Conservation (phyloP, 2,888 invertebrate genomes). For the Saturnia japonica region DNA sequence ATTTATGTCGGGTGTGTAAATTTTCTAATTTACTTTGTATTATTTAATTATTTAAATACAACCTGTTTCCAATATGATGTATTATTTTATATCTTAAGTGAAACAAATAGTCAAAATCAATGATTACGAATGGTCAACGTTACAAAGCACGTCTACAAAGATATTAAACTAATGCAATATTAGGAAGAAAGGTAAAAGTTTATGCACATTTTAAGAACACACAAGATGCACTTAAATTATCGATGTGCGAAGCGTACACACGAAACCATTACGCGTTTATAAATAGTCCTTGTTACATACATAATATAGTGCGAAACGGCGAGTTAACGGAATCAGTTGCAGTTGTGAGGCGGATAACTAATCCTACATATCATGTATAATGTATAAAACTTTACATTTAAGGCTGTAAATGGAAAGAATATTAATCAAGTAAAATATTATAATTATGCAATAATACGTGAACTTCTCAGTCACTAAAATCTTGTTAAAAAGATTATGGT, state of each 20-base stretch:
- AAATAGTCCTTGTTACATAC: conserved; percentile 35
- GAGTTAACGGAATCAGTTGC: not conserved
- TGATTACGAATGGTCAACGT: not conserved
- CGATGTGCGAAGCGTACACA: conserved; percentile 37
- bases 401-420: not conserved
- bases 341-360: not conserved
- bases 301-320: conserved; percentile 7
- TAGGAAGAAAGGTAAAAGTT: not conserved
- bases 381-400: not conserved
- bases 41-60: not conserved
- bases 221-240: conserved; percentile 37
- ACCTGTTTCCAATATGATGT: not conserved
- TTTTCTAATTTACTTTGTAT: too few species aligned
- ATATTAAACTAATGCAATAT: not conserved
- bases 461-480: not conserved
- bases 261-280: conserved; percentile 51
- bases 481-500: not conserved
- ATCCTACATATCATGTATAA: not conserved
- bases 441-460: not conserved
- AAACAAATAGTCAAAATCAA: not conserved
- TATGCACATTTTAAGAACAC: conserved; percentile 33
- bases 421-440: not conserved
- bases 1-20: too few species aligned
- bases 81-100: not conserved
- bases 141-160: not conserved